Evolutionary conservation across 2,888 invertebrate species (phyloP), one percentile per base, ranked within the genome.

Genomic region (Pristionchus mayeri): DNA sequence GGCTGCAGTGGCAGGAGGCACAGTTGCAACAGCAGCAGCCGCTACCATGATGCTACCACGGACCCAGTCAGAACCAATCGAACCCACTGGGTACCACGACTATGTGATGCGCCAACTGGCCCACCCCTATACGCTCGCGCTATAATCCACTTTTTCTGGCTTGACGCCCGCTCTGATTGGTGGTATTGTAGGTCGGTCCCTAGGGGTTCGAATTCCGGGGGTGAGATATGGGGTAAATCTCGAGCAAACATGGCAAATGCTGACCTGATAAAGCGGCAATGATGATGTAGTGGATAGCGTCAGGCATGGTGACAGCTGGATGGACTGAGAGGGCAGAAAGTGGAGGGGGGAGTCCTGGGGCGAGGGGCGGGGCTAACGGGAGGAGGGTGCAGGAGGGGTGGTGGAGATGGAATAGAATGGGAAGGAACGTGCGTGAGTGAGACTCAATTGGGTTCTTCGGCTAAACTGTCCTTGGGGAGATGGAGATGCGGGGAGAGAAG

Each of bases 1-100:
- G 30, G 80, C 54, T 57, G 80, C 80, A 40, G 80, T 80, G 2
- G 80, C 80, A 16, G 80, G 80, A 57, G 80, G 21, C 3, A 80
- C 80, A 1, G 80, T 80, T 50, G 34, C 50, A 30, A 34, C 50
- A 0, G n/a, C 48, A 21, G 30, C 24, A 2, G 3, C 18, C n/a
- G 50, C 50, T 50, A 71, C 21, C 34, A 13, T 11, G 30, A 18
- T 13, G 34, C 34, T 34, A 63, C 7, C 44, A 13, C 7, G 6
- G 44, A 6, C 44, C 44, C 6, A 57, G 27, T n/a, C 9, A 24
- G 24, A 57, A n/a, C 54, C 63, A 63, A 18, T 27, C 11, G 11
- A 13, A 57, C 9, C 57, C 57, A 63, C 30, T 30, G n/a, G 30
- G 2, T 18, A 60, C 67, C 37, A 11, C 40, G 24, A 71, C 37